Conservation (phyloP, 2,888 invertebrate genomes). For the Seira sanloemensis region DNA sequence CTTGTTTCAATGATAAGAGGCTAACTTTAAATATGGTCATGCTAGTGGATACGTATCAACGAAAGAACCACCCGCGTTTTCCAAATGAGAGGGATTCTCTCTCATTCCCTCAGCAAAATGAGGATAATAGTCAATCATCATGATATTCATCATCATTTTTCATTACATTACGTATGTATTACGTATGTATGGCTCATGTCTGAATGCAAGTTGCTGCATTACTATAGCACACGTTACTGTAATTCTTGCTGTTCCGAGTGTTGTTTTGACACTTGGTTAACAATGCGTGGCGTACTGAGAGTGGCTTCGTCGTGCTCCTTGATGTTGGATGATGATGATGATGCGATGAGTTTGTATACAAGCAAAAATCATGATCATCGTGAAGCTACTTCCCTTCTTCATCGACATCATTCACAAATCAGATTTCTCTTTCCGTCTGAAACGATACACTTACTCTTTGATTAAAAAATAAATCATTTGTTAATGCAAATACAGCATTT, state of each 20-base stretch:
- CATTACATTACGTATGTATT: slow-evolving; percentile 22
- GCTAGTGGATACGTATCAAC: too few relatives aligned
- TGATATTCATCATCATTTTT: slow-evolving; percentile 12
- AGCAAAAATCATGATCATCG: slow-evolving; percentile 1
- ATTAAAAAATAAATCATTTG: not conserved
- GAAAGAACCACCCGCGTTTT: slow-evolving; percentile 11
- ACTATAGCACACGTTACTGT: slow-evolving; percentile 68
- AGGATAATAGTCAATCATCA: slow-evolving; percentile 36
- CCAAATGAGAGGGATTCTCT: not conserved
- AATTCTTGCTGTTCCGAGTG: slow-evolving; percentile 72
- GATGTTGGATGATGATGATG: not conserved
- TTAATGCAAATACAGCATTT: not conserved
- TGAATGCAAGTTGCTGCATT: slow-evolving; percentile 12
- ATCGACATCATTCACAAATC: not conserved
- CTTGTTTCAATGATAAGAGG: too few relatives aligned
- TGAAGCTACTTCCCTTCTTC: slow-evolving; percentile 23
- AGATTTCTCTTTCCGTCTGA: not conserved
- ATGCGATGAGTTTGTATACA: slow-evolving; percentile 32
- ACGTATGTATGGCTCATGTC: not conserved
- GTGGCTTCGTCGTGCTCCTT: slow-evolving; percentile 65
- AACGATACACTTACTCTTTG: not conserved
- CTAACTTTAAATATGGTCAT: too few relatives aligned
- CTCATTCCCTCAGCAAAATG: not conserved
- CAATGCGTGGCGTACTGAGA: slow-evolving; percentile 68
- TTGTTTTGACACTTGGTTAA: slow-evolving; percentile 72